phyloP scores from a whole-genome alignment of 2,888 invertebrate species.

The Tricholauxania praeusta region DNA sequence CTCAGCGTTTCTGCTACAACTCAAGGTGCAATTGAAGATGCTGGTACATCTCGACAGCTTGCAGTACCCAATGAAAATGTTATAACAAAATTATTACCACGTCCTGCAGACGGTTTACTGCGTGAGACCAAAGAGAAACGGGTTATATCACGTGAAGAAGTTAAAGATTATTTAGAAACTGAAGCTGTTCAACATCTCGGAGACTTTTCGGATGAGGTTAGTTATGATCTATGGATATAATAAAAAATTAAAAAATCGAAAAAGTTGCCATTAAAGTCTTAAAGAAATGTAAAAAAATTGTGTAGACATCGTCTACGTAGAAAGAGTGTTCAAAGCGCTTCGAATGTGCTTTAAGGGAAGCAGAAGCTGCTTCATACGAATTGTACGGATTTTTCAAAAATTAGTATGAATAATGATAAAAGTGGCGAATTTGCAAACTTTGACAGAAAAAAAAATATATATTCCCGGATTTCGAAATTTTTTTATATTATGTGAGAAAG shows the following conservation, averaged over 20 bases:
- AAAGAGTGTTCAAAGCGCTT: no score
- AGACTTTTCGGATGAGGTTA: slow-evolving; percentile 88
- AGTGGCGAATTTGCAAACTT: no score
- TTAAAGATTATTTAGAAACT: slow-evolving; percentile 83
- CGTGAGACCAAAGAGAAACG: slow-evolving; percentile 84
- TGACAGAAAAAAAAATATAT: no score
- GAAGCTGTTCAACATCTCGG: slow-evolving; percentile 87
- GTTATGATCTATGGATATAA: slow-evolving; percentile 54
- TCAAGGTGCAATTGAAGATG: background rate
- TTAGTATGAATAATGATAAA: no score
- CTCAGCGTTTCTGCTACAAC: background rate
- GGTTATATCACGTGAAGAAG: slow-evolving; percentile 85
- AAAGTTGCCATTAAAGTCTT: background rate
- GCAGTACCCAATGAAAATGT: slow-evolving; percentile 45
- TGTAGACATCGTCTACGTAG: no score
- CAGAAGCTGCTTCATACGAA: no score
- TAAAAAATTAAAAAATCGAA: slow-evolving; percentile 3
- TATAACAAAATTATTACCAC: slow-evolving; percentile 70
- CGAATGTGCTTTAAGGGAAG: no score
- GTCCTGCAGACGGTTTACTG: slow-evolving; percentile 80
- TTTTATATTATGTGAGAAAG: no score
- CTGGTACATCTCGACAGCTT: slow-evolving; percentile 39
- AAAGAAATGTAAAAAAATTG: no score
- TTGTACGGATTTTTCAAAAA: no score
- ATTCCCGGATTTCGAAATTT: no score